Conservation (phyloP, 2,888 invertebrate species). For the Euclidia mi region DNA sequence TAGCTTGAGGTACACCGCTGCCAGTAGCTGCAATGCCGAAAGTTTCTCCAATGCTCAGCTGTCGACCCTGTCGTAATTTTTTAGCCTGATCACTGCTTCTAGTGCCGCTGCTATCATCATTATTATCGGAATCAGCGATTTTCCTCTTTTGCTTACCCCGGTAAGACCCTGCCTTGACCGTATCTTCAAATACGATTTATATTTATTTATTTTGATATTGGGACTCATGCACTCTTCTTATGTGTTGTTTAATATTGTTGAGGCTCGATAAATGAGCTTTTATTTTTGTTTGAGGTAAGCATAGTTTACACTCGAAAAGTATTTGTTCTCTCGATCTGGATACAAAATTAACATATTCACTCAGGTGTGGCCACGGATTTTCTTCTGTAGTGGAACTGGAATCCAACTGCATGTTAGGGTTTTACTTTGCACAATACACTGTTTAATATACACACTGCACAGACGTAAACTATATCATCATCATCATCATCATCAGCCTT, state of each 20-base stretch:
- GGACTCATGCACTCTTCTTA: slow-evolving; percentile 43
- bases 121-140: slow-evolving; percentile 29
- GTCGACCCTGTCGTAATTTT: slow-evolving; percentile 20
- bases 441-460: slow-evolving; percentile 24
- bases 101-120: slow-evolving; percentile 16
- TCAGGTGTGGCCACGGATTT: slow-evolving; percentile 38
- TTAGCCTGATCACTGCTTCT: slow-evolving; percentile 38
- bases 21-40: slow-evolving; percentile 49
- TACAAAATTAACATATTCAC: slow-evolving; percentile 42
- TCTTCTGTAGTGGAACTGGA: slow-evolving; percentile 29
- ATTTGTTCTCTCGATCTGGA: slow-evolving; percentile 26
- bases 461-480: too few species aligned
- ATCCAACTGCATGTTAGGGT: slow-evolving; percentile 36
- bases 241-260: slow-evolving; percentile 46
- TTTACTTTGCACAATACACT: slow-evolving; percentile 35
- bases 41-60: slow-evolving; percentile 42
- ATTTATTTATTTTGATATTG: too few species aligned
- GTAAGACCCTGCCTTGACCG: slow-evolving; percentile 28
- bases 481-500: background rate
- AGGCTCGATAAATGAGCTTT: slow-evolving; percentile 42
- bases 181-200: slow-evolving; percentile 27
- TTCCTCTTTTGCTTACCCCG: slow-evolving; percentile 37
- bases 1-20: slow-evolving; percentile 47
- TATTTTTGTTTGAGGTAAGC: slow-evolving; percentile 11
- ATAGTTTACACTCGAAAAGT: background rate